Conservation (phyloP, 2,113 vertebrate species). For the Callorhinus ursinus region DNA sequence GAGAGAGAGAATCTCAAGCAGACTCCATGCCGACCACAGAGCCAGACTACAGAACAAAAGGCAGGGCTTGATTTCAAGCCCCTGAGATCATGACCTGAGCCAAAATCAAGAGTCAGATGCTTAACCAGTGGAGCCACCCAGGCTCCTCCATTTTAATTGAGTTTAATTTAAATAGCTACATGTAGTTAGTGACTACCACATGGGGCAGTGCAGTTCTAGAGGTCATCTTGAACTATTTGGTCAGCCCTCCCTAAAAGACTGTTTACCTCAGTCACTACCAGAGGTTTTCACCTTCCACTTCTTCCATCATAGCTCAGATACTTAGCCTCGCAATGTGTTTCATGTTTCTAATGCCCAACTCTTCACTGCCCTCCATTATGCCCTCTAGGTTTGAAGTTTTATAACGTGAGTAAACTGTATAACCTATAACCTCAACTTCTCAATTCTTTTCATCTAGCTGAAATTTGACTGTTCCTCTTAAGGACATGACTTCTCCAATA, state of each 20-base stretch:
- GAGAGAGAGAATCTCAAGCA: neutral
- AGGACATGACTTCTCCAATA: neutral
- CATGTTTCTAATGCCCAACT: neutral
- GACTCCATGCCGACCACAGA: neutral
- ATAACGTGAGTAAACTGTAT: neutral
- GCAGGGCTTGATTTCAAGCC: neutral
- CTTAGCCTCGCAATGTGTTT: neutral
- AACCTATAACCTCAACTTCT: neutral
- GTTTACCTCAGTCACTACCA: neutral
- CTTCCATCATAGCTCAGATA: neutral
- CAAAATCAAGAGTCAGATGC: neutral
- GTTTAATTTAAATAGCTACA: neutral
- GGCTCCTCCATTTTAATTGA: neutral
- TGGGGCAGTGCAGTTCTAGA: neutral
- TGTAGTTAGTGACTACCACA: neutral
- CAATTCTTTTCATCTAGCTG: neutral
- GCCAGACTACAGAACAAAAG: neutral
- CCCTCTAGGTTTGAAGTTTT: neutral
- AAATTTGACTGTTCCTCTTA: neutral
- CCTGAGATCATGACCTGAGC: neutral
- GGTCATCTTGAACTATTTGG: neutral
- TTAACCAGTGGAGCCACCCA: neutral
- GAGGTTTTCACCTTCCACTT: neutral
- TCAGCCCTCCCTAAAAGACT: neutral
- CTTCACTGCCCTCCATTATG: neutral